Evolutionary conservation across 2,888 invertebrate species (phyloP).

Genomic region (Drosophila limbata): DNA sequence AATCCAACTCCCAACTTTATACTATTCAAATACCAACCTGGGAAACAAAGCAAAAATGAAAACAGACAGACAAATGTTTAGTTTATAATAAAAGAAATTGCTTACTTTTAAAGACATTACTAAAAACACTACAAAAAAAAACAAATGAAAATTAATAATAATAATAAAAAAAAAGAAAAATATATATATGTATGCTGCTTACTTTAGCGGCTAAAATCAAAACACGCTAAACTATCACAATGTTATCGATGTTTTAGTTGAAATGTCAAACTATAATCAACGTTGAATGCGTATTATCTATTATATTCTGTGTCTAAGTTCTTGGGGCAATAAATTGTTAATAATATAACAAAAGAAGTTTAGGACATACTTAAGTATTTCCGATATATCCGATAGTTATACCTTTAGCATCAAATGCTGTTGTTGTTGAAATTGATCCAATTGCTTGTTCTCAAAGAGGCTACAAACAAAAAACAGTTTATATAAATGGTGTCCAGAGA

Average conservation of each 20-base stretch:
- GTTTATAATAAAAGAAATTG: conserved; percentile 14
- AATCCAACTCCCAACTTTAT: conserved; percentile 18
- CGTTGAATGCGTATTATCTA: conserved; percentile 8
- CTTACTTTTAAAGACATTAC: conserved; percentile 26
- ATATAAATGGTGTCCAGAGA: not conserved
- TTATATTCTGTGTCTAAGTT: conserved; percentile 16
- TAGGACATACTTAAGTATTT: not conserved
- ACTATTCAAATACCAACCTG: conserved; percentile 1
- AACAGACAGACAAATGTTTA: conserved; percentile 21
- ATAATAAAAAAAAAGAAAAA: not conserved
- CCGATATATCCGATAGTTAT: not conserved
- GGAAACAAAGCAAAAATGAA: conserved; percentile 8
- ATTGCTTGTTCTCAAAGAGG: not conserved
- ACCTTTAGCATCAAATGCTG: conserved; percentile 7
- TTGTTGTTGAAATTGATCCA: not conserved
- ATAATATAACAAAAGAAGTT: not conserved
- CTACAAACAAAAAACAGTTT: not conserved
- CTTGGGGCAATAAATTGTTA: conserved; percentile 4
- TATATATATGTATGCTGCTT: conserved; percentile 1
- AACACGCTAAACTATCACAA: conserved; percentile 8
- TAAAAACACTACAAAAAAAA: conserved; percentile 7
- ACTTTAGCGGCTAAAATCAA: conserved; percentile 2
- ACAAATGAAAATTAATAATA: conserved; percentile 7
- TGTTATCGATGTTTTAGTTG: conserved; percentile 23
- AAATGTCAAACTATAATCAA: conserved; percentile 12